A percentile compares a stretch with the other conserved stretches of the same genome.
These are phyloP conservation scores for Drosophila limbata DNA, from an alignment of 2,888 invertebrate genomes.

Conservation along the genomic window DNA sequence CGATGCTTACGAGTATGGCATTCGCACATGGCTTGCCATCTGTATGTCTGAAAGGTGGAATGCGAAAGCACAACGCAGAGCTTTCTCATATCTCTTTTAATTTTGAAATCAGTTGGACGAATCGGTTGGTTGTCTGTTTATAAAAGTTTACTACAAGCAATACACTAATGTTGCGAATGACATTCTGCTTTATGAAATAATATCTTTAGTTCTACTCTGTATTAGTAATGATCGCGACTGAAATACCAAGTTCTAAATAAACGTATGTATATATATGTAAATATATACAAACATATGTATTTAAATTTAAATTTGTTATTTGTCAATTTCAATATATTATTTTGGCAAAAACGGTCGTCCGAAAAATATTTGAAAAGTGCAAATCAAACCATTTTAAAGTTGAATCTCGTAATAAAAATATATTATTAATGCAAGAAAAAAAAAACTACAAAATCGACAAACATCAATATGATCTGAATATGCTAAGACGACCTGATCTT, in stretches of 20 bases:
- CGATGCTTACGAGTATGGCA: not conserved
- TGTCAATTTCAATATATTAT: not conserved
- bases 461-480: not conserved
- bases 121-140: constrained; percentile 13
- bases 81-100: constrained; percentile 15
- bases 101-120: constrained; percentile 1
- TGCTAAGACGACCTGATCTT: not conserved
- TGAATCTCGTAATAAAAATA: not conserved
- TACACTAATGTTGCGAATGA: constrained; percentile 10
- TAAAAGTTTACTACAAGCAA: constrained; percentile 16
- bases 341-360: not conserved
- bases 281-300: not conserved
- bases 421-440: not conserved
- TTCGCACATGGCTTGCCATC: constrained; percentile 9
- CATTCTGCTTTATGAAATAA: constrained; percentile 5
- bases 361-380: not conserved
- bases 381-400: not conserved
- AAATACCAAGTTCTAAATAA: not conserved
- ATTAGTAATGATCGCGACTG: constrained; percentile 3
- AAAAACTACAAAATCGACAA: not conserved
- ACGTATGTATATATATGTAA: not conserved
- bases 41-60: constrained; percentile 7
- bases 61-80: constrained; percentile 19
- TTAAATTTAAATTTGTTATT: no score
- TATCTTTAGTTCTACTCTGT: constrained; percentile 7